Evolutionary conservation across 2,797 vertebrate genomes (phyloP), one percentile per base, ranked within the genome.

Genomic region (Takifugu rubripes): DNA sequence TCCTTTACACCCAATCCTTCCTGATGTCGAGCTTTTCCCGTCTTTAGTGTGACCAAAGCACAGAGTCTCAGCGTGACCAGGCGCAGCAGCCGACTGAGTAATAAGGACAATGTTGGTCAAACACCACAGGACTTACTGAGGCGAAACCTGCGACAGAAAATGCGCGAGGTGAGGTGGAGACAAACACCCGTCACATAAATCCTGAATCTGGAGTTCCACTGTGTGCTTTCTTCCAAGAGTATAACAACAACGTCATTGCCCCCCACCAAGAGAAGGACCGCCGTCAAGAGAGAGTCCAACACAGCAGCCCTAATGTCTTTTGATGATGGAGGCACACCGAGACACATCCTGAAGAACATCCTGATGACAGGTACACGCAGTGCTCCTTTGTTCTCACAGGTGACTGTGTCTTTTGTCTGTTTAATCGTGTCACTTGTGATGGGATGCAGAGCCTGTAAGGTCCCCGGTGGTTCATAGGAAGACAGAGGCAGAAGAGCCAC

Each of bases 401-500:
- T 14, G 45, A 9, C 24, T 21, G 8, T 33, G n/a, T 58, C 31
- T 1, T 5, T 33, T 46, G 1, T 50, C 3, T 3, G 49, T 49
- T 43, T 42, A 42, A 26, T 3, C 12, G 0, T n/a, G 6, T 52
- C 3, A 3, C 16, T 33, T 54, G 53, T 42, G 15, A 2, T 68
- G 31, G 54, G 15, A 64, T 80, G 63, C 71, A 93, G 92, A 92
- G 15, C 76, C 84, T 0, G 88, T 81, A 14, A 70, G 61, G 14
- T 88, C 91, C 0, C 84, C 89, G 3, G 72, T 90, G 59, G 62
- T 88, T 63, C 88, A 89, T 3, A 67, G 83, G 4, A 68, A 57
- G 17, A 66, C 52, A 2, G 55, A 4, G 0, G 14, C 63, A 15
- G 59, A 70, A 26, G 71, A 81, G 33, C 17, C 43, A 0, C 59